Evolutionary conservation across 2,888 invertebrate species (phyloP).

Genomic region (Dynastes maya): DNA sequence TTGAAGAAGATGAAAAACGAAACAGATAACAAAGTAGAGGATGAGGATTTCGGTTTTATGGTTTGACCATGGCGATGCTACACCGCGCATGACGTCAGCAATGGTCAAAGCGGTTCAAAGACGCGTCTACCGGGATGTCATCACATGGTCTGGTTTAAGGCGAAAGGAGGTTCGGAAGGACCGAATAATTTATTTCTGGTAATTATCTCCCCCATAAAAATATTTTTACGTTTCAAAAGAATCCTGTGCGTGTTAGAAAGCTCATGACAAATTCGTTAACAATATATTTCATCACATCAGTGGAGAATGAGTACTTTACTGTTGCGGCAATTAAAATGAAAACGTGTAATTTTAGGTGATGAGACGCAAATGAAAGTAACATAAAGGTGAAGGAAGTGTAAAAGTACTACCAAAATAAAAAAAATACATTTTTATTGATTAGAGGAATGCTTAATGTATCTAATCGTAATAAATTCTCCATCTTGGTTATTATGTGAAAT

Average conservation of each 20-base stretch:
- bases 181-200: slow-evolving; percentile 35
- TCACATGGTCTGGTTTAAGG: not conserved
- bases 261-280: slow-evolving; percentile 14
- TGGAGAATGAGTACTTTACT: not conserved
- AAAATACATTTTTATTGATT: no score
- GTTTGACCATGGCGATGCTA: slow-evolving; percentile 30
- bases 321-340: slow-evolving; percentile 25
- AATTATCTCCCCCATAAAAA: slow-evolving; percentile 35
- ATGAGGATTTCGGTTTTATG: slow-evolving; percentile 46
- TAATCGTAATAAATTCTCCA: no score
- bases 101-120: not conserved
- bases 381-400: no score
- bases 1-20: slow-evolving; percentile 55
- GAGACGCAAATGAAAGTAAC: not conserved
- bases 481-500: no score
- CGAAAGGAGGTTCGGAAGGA: not conserved
- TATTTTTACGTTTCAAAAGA: slow-evolving; percentile 23
- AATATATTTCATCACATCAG: slow-evolving; percentile 16
- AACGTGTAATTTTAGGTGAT: slow-evolving; percentile 32
- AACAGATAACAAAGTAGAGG: slow-evolving; percentile 58
- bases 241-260: slow-evolving; percentile 20
- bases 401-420: no score
- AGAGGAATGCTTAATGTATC: no score
- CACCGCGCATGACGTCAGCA: slow-evolving; percentile 7
- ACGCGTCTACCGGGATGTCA: not conserved